Conservation (phyloP, 2,113 vertebrate genomes). For the Panthera tigris region DNA sequence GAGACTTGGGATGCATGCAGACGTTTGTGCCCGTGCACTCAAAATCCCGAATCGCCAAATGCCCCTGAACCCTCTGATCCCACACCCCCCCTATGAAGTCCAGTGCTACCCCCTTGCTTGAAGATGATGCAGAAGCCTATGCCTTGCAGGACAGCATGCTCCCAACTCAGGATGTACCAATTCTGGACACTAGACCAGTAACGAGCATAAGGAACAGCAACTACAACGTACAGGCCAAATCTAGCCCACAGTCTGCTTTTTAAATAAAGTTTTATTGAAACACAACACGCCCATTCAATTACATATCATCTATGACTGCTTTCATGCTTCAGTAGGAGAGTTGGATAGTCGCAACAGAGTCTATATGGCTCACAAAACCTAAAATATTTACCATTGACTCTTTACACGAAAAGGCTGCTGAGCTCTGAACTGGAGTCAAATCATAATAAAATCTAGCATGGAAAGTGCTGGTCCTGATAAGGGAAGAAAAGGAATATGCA, state of each 20-base stretch:
- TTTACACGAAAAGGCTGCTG: background rate
- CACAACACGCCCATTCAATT: background rate
- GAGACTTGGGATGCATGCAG: background rate
- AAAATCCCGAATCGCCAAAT: background rate
- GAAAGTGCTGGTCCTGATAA: background rate
- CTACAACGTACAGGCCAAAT: background rate
- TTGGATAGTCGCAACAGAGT: background rate
- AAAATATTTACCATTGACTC: background rate
- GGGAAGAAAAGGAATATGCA: background rate
- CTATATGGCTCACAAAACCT: background rate
- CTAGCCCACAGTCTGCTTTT: background rate
- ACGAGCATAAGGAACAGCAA: background rate
- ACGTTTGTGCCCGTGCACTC: background rate
- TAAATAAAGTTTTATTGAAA: background rate
- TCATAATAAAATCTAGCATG: background rate
- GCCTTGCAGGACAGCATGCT: background rate
- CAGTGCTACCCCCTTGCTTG: background rate
- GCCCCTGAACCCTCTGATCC: background rate
- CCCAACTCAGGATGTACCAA: background rate
- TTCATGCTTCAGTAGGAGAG: background rate
- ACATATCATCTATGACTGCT: background rate
- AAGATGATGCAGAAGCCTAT: background rate
- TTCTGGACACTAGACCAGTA: background rate
- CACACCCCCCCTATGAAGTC: background rate
- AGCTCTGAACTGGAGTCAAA: background rate